phyloP scores from a whole-genome alignment of 1,140 invertebrate genomes.

The Pentalonia nigronervosa region DNA sequence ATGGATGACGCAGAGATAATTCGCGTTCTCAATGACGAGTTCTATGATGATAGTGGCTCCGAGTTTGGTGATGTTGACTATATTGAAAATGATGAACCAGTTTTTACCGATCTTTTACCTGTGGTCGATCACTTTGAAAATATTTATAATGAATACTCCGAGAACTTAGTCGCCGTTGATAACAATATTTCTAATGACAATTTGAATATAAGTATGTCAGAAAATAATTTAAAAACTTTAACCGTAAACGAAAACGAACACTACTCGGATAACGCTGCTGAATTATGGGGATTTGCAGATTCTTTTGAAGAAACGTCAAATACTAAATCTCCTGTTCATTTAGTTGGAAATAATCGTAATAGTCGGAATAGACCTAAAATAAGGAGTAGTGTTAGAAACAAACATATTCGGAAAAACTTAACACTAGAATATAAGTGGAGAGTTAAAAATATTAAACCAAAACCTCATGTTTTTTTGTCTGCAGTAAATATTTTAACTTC shows the following conservation, averaged over 20 bases:
- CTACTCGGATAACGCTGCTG: not conserved
- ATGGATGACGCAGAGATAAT: not conserved
- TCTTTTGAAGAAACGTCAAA: conserved; percentile 1
- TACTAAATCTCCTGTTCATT: not conserved
- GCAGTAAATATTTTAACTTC: not conserved
- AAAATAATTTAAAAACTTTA: not conserved
- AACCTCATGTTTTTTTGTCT: not conserved
- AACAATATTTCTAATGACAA: not conserved
- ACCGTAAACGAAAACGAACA: not conserved
- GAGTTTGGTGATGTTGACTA: not conserved
- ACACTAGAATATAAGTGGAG: not conserved
- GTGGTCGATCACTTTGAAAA: not conserved
- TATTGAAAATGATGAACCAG: not conserved
- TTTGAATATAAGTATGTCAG: not conserved
- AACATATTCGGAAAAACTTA: not conserved
- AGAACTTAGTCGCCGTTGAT: not conserved
- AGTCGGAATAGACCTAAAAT: not conserved
- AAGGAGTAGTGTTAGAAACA: not conserved
- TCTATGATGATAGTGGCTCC: not conserved
- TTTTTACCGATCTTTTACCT: conserved; percentile 2
- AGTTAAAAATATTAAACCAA: not conserved
- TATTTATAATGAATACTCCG: conserved; percentile 12
- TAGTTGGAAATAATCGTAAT: not conserved
- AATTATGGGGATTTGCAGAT: not conserved
- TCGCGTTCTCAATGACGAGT: not conserved